phyloP scores from a whole-genome alignment of 2,113 vertebrate genomes.

The Rhineura floridana region DNA sequence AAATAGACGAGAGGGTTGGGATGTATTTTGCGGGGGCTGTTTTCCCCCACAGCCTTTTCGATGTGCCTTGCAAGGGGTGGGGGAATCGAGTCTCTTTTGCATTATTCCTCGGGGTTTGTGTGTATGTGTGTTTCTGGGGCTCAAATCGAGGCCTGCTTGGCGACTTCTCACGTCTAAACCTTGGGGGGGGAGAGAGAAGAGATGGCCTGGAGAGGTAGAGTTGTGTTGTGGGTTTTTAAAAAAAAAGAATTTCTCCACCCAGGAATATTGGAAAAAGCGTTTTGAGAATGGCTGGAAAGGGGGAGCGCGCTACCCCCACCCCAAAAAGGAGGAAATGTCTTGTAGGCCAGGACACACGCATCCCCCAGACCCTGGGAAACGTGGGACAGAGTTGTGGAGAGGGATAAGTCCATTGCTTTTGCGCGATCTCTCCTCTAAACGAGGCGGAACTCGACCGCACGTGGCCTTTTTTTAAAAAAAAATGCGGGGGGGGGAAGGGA shows the following conservation, averaged over 20 bases:
- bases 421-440: background rate
- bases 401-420: too few species aligned
- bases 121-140: background rate
- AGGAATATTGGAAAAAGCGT: background rate
- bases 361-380: background rate
- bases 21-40: background rate
- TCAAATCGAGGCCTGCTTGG: background rate
- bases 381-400: too few species aligned
- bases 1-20: background rate
- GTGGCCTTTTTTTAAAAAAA: background rate
- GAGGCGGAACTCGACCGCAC: background rate
- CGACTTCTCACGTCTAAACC: background rate
- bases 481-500: background rate
- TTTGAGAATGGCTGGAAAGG: background rate
- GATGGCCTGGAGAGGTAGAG: too few species aligned
- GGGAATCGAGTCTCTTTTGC: background rate
- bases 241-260: background rate
- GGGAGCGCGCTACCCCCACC: background rate
- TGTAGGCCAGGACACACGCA: background rate
- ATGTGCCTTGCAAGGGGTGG: too few species aligned
- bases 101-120: rapidly evolving
- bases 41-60: background rate
- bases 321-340: background rate
- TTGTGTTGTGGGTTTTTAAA: too few species aligned
- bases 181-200: background rate